These are phyloP conservation scores for Semnornis frantzii DNA, from an alignment of 2,113 vertebrate species.

Conservation along the genomic window DNA sequence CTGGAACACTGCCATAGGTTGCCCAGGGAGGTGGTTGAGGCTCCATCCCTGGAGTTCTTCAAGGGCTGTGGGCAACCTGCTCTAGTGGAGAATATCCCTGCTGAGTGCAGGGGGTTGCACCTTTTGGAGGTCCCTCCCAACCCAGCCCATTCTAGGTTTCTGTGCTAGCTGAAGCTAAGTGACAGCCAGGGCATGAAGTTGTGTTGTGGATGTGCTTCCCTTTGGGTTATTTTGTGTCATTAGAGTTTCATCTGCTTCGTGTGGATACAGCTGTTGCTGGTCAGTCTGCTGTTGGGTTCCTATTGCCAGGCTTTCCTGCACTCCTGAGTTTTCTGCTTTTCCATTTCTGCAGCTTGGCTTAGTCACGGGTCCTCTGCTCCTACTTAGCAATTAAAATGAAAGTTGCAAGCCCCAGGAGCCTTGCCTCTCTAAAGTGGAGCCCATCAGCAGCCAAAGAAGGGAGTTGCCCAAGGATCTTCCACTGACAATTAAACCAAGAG, in stretches of 20 bases:
- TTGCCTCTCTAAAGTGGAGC: not conserved
- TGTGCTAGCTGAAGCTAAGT: not conserved
- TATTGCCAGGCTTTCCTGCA: not conserved
- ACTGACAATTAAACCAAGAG: slow-evolving; percentile 45
- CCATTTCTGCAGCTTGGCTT: not conserved
- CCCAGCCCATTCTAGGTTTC: too few relatives aligned
- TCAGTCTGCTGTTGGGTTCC: not conserved
- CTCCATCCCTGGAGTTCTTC: too few relatives aligned
- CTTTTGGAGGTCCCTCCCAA: not conserved
- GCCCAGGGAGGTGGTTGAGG: too few relatives aligned
- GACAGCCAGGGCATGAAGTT: not conserved
- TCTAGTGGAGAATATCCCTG: too few relatives aligned
- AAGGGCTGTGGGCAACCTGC: too few relatives aligned
- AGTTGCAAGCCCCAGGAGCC: slow-evolving; percentile 15
- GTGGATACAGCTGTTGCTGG: not conserved
- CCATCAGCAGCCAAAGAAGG: slow-evolving; percentile 47
- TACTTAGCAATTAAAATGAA: slow-evolving; percentile 56
- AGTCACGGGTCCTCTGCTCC: slow-evolving; percentile 1
- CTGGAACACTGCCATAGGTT: too few relatives aligned
- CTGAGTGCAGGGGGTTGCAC: too few relatives aligned
- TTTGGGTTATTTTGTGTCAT: not conserved
- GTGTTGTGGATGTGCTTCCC: not conserved
- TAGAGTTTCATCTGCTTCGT: not conserved
- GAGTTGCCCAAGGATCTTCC: slow-evolving; percentile 30
- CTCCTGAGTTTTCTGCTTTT: not conserved